These are phyloP conservation scores for Mionectes macconnelli DNA, from an alignment of 2,113 vertebrate genomes.

Conservation along the genomic window DNA sequence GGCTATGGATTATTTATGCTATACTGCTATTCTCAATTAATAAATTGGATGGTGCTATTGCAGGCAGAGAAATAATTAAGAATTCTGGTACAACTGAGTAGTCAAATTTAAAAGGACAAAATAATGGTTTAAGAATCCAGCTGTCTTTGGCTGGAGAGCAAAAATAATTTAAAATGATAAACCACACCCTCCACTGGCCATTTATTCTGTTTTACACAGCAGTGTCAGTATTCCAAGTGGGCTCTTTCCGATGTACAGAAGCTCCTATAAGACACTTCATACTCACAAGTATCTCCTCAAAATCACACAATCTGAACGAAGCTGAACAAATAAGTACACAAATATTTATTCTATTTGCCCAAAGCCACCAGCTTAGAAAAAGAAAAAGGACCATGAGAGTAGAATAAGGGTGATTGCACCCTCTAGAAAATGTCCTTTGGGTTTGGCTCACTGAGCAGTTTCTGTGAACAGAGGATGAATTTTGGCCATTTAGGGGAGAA, in stretches of 20 bases:
- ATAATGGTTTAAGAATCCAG: not conserved
- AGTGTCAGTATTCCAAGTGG: not conserved
- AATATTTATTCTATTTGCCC: not conserved
- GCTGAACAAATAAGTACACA: not conserved
- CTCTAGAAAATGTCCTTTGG: not conserved
- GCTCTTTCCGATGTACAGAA: not conserved
- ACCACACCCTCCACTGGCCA: not conserved
- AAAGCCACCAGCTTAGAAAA: not conserved
- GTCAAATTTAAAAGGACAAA: slow-evolving; percentile 1
- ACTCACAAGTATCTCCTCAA: not conserved
- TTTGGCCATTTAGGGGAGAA: not conserved
- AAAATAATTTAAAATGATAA: not conserved
- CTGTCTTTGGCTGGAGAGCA: not conserved
- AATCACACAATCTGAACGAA: not conserved
- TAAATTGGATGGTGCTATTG: not conserved
- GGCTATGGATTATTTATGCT: slow-evolving; percentile 7
- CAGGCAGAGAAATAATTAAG: not conserved
- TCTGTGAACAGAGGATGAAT: not conserved
- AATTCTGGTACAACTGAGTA: not conserved
- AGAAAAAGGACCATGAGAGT: not conserved
- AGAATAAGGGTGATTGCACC: not conserved
- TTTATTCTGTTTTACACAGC: not conserved
- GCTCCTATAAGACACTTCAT: not conserved
- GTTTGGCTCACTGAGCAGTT: not conserved
- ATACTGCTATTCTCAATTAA: not conserved